Percentiles rank a stretch among this genome's conserved stretches.
Evolutionary conservation across 2,888 invertebrate genomes (phyloP).

Genomic region (Drosophila cognata): DNA sequence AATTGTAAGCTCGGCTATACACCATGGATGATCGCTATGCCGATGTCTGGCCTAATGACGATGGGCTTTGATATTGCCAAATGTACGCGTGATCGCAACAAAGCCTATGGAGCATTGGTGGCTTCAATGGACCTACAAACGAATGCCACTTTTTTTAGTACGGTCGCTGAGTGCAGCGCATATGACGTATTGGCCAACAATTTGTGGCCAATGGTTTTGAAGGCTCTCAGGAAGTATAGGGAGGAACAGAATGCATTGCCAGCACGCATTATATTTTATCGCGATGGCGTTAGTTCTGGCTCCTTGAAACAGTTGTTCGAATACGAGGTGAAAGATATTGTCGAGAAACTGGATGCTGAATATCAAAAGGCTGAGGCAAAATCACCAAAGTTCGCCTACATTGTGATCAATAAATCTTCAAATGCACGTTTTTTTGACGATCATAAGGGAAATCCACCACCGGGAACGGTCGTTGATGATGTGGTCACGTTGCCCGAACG

Average conservation of each 20-base stretch:
- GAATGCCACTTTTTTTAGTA: conserved; percentile 90
- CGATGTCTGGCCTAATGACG: conserved; percentile 90
- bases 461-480: conserved; percentile 95
- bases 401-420: conserved; percentile 95
- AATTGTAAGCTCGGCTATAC: conserved; percentile 97
- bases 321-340: conserved; percentile 90
- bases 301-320: conserved; percentile 91
- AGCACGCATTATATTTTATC: conserved; percentile 91
- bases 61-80: conserved; percentile 96
- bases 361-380: conserved; percentile 85
- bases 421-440: conserved; percentile 90
- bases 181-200: conserved; percentile 91
- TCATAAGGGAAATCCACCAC: conserved; percentile 88
- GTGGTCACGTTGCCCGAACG: conserved; percentile 92
- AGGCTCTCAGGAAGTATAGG: conserved; percentile 82
- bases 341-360: conserved; percentile 86
- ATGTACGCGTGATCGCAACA: conserved; percentile 89
- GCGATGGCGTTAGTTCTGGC: conserved; percentile 98
- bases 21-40: conserved; percentile 92
- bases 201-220: conserved; percentile 88
- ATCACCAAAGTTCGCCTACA: conserved; percentile 88
- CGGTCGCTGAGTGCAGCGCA: conserved; percentile 89
- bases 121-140: conserved; percentile 88
- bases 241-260: conserved; percentile 86
- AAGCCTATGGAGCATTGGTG: conserved; percentile 91